Evolutionary conservation across 2,113 vertebrate species (phyloP).

Genomic region (Malurus cyaneus): DNA sequence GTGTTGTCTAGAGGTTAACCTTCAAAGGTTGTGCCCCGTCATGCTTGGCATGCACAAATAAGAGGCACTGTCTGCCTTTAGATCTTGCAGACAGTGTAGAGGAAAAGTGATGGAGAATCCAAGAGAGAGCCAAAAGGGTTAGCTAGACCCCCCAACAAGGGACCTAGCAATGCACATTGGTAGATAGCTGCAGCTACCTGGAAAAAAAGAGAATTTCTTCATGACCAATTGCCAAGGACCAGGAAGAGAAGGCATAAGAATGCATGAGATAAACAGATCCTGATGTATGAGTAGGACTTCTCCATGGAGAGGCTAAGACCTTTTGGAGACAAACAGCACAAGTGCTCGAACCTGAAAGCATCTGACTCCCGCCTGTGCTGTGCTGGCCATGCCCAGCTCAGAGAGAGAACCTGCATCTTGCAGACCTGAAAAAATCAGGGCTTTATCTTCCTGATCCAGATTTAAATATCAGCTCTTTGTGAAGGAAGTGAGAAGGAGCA

Average conservation of each 20-base stretch:
- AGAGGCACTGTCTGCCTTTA: background rate
- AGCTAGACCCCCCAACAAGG: background rate
- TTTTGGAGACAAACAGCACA: background rate
- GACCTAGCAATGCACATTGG: background rate
- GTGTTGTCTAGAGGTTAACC: background rate
- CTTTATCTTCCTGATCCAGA: background rate
- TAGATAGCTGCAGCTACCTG: background rate
- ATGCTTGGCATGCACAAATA: background rate
- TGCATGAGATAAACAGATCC: background rate
- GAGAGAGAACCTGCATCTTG: background rate
- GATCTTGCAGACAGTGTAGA: background rate
- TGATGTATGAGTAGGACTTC: background rate
- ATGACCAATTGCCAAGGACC: background rate
- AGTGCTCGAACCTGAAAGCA: background rate
- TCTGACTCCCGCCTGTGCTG: background rate
- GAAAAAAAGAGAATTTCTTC: background rate
- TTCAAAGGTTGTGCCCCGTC: background rate
- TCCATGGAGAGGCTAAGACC: background rate
- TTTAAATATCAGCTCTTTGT: background rate
- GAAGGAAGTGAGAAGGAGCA: background rate
- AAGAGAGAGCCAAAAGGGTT: background rate
- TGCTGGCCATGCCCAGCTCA: fast-evolving
- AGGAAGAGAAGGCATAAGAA: background rate
- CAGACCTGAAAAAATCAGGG: background rate
- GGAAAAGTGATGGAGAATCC: background rate